Conservation (phyloP, 1,140 invertebrate genomes). For the Hypothenemus hampei region DNA sequence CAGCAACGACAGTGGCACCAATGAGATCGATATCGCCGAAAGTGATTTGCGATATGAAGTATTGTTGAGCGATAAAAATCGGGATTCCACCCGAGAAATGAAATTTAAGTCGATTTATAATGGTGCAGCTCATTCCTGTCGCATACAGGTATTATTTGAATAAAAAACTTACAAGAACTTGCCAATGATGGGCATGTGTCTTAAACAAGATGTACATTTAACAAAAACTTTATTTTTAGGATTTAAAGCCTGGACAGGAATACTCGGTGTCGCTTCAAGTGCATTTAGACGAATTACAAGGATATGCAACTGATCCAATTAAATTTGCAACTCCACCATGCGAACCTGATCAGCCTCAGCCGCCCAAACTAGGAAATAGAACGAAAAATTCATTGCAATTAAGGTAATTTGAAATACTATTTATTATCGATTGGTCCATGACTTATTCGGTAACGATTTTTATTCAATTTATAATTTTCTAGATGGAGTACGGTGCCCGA, state of each 20-base stretch:
- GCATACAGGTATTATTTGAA: conserved; percentile 58
- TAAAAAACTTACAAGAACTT: not conserved
- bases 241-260: conserved; percentile 74
- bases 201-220: too few species aligned
- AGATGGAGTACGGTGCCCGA: conserved; percentile 65
- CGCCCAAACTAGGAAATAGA: conserved; percentile 55
- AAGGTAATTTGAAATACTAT: conserved; percentile 11
- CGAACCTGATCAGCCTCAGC: conserved; percentile 57
- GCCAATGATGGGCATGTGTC: too few species aligned
- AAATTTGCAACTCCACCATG: conserved; percentile 61
- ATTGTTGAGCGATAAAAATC: conserved; percentile 68
- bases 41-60: conserved; percentile 71
- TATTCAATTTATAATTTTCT: not conserved
- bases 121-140: conserved; percentile 60
- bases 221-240: conserved; percentile 40
- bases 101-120: conserved; percentile 77
- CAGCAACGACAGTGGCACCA: conserved; percentile 38
- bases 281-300: conserved; percentile 50
- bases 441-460: not conserved
- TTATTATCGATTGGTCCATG: not conserved
- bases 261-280: conserved; percentile 66
- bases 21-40: conserved; percentile 47
- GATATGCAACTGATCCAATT: conserved; percentile 49
- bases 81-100: conserved; percentile 49
- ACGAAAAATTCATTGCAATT: conserved; percentile 56